Conservation (phyloP, 2,113 vertebrate genomes). For the Gambusia holbrooki region DNA sequence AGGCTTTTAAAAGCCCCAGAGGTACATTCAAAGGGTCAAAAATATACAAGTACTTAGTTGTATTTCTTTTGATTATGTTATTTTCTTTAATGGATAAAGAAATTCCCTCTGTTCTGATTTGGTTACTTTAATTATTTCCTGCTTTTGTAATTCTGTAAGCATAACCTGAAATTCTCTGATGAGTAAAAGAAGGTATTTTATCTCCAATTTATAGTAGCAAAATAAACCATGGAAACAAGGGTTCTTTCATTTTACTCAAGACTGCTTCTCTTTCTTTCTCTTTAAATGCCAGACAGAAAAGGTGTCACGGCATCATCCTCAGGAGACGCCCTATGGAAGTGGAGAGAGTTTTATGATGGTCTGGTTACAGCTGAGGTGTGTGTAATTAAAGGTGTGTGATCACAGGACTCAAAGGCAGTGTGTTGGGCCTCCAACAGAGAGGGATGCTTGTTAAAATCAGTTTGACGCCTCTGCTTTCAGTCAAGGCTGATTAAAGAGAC, state of each 20-base stretch:
- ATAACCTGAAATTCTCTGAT: not conserved
- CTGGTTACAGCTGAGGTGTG: constrained; percentile 24
- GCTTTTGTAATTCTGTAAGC: not conserved
- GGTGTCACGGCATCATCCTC: constrained; percentile 14
- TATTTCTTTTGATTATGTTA: too few relatives aligned
- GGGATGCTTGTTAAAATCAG: constrained; percentile 44
- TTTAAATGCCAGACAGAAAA: constrained; percentile 6
- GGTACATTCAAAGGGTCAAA: too few relatives aligned
- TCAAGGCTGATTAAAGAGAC: constrained; percentile 46
- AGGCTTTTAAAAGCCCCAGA: too few relatives aligned
- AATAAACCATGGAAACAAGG: constrained; percentile 19
- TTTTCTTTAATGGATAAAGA: too few relatives aligned
- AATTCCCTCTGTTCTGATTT: too few relatives aligned
- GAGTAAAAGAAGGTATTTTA: not conserved
- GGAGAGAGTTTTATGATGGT: constrained; percentile 27
- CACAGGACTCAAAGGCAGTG: constrained; percentile 26
- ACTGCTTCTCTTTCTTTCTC: not conserved
- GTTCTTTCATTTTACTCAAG: constrained; percentile 28
- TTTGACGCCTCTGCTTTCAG: constrained; percentile 25
- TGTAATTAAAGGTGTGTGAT: constrained; percentile 54
- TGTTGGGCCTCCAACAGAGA: constrained; percentile 10
- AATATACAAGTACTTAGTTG: too few relatives aligned
- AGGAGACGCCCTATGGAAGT: constrained; percentile 15
- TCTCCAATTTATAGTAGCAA: not conserved
- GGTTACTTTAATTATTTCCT: too few relatives aligned